Evolutionary conservation across 2,113 vertebrate genomes (phyloP).

Genomic region (Xenopus borealis): DNA sequence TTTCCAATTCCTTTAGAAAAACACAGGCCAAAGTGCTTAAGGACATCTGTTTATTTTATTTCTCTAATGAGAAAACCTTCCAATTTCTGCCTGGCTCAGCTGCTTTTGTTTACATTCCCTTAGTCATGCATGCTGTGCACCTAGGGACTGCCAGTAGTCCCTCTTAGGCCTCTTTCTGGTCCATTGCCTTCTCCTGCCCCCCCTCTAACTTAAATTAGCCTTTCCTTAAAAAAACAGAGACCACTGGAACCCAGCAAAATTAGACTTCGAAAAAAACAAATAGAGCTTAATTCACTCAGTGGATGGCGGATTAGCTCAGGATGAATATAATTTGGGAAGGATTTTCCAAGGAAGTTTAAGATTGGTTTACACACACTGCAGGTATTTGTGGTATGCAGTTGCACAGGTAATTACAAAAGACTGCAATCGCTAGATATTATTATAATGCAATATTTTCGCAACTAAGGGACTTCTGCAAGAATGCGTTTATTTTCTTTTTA

Average conservation of each 20-base stretch:
- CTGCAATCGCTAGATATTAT: neutral
- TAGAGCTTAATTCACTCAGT: constrained; percentile 71
- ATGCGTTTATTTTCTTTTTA: too few species aligned
- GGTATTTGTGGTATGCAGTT: constrained; percentile 16
- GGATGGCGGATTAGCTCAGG: constrained; percentile 76
- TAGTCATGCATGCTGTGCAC: constrained; percentile 66
- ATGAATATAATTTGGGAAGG: constrained; percentile 77
- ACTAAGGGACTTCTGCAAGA: too few species aligned
- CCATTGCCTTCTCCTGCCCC: constrained; percentile 52
- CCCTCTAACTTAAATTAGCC: constrained; percentile 53
- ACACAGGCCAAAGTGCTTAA: constrained; percentile 78
- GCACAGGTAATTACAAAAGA: constrained; percentile 11
- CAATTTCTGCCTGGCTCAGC: constrained; percentile 68
- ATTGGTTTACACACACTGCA: constrained; percentile 62
- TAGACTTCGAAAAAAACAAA: constrained; percentile 74
- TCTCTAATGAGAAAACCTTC: constrained; percentile 81
- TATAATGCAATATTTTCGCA: too few species aligned
- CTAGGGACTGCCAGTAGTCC: constrained; percentile 56
- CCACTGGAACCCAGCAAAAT: constrained; percentile 70
- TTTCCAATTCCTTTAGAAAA: constrained; percentile 70
- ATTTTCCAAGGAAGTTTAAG: constrained; percentile 75
- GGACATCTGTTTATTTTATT: constrained; percentile 82
- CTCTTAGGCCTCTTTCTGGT: constrained; percentile 52
- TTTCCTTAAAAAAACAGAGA: constrained; percentile 69
- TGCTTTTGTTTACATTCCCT: constrained; percentile 78